A percentile compares a stretch with the other conserved stretches of the same genome.
These are phyloP conservation scores for Amblyopsis hoosieri DNA, from an alignment of 2,797 vertebrate species.

Conservation along the genomic window DNA sequence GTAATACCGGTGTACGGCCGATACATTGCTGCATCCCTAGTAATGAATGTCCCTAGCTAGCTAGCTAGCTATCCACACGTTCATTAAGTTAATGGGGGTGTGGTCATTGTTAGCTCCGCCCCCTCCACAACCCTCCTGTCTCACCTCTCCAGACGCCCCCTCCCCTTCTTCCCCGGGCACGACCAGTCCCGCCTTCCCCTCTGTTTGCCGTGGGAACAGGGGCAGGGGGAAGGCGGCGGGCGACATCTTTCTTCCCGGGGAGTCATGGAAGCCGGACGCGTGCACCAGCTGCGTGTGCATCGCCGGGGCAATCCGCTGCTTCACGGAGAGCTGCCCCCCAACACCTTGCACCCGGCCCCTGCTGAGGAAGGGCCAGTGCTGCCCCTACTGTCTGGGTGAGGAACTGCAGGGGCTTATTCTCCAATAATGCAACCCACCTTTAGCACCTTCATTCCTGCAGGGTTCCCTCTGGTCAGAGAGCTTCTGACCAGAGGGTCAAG, in stretches of 20 bases:
- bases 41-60: no score
- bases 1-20: no score
- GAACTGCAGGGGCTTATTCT: constrained; percentile 6
- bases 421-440: background rate
- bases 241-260: constrained; percentile 88
- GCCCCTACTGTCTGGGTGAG: constrained; percentile 90
- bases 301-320: constrained; percentile 86
- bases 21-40: no score
- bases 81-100: no score
- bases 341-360: constrained; percentile 86
- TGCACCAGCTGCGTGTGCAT: constrained; percentile 89
- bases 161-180: background rate
- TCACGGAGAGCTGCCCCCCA: constrained; percentile 85
- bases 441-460: no score
- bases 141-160: constrained; percentile 32
- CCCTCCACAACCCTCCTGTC: no score
- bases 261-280: constrained; percentile 91
- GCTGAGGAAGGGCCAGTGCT: constrained; percentile 88
- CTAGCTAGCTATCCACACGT: no score
- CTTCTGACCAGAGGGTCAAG: no score
- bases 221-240: constrained; percentile 85
- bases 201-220: constrained; percentile 22
- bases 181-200: constrained; percentile 48
- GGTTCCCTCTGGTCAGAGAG: no score
- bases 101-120: background rate